phyloP scores from a whole-genome alignment of 2,113 vertebrate genomes.

The Parus major region DNA sequence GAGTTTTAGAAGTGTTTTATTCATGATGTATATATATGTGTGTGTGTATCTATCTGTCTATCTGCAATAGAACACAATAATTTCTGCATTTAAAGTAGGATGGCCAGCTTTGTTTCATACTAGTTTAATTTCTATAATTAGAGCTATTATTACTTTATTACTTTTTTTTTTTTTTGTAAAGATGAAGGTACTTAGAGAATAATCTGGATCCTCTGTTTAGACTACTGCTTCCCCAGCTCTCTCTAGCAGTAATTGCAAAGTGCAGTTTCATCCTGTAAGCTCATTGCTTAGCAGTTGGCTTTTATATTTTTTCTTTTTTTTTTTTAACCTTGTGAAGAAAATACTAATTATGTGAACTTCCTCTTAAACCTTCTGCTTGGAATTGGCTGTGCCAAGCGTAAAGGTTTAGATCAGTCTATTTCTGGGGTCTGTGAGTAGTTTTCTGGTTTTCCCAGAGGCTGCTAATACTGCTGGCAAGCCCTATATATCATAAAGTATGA shows the following conservation, averaged over 20 bases:
- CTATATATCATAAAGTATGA: accelerated
- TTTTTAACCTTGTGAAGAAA: neutral
- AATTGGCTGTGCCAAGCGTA: neutral
- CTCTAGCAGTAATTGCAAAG: neutral
- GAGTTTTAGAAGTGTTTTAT: neutral
- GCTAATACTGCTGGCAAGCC: neutral
- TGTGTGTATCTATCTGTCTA: neutral
- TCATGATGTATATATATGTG: neutral
- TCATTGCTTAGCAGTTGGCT: neutral
- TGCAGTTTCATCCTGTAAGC: neutral
- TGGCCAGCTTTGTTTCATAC: neutral
- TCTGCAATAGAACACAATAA: neutral
- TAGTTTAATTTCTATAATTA: neutral
- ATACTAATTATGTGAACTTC: neutral
- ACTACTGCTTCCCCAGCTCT: neutral
- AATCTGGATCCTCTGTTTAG: neutral
- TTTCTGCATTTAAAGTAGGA: neutral
- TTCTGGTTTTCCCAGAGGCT: neutral
- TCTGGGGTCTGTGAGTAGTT: neutral
- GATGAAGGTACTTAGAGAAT: neutral
- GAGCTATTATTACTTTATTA: neutral
- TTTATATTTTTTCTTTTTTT: neutral
- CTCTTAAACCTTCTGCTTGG: neutral
- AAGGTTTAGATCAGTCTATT: neutral
- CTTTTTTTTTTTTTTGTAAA: neutral